Percentiles rank a stretch among this genome's conserved stretches.
Evolutionary conservation across 1,140 invertebrate genomes (phyloP).

Genomic region (Plectus sambesii): DNA sequence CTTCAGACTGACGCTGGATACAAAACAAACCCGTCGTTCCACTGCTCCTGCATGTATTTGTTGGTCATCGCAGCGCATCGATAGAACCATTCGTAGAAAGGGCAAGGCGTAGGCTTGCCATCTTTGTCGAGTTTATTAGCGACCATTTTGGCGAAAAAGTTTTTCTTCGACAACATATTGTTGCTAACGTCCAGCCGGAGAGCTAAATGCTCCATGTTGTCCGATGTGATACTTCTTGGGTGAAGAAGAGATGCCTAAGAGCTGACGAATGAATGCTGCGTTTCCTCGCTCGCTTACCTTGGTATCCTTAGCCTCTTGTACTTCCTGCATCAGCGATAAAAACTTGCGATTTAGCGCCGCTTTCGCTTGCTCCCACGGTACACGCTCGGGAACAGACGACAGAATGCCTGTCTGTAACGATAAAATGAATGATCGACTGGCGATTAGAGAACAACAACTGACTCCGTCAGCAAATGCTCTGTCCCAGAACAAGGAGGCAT

Average conservation of each 20-base stretch:
- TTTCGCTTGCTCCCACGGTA: constrained; percentile 16
- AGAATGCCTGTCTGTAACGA: constrained; percentile 17
- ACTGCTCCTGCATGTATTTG: constrained; percentile 23
- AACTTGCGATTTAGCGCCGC: constrained; percentile 15
- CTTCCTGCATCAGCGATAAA: constrained; percentile 17
- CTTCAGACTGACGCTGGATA: not conserved
- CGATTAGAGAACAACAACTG: not conserved
- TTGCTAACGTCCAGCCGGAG: constrained; percentile 14
- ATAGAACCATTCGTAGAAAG: constrained; percentile 21
- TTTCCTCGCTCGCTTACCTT: no score
- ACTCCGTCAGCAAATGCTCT: constrained; percentile 21
- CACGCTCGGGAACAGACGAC: constrained; percentile 15
- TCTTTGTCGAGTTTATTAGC: constrained; percentile 19
- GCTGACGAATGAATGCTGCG: no score
- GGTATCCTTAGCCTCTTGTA: constrained; percentile 18
- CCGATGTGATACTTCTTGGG: constrained; percentile 5
- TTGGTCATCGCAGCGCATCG: constrained; percentile 16
- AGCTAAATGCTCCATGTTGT: constrained; percentile 17
- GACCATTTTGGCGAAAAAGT: constrained; percentile 19
- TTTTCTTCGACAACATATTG: constrained; percentile 15
- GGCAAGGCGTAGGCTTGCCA: constrained; percentile 14
- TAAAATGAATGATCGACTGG: not conserved
- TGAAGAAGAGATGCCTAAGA: no score
- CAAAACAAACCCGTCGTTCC: constrained; percentile 18
- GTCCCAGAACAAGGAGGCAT: constrained; percentile 20